phyloP scores from a whole-genome alignment of 2,113 vertebrate species.

The Oreochromis spilurus region DNA sequence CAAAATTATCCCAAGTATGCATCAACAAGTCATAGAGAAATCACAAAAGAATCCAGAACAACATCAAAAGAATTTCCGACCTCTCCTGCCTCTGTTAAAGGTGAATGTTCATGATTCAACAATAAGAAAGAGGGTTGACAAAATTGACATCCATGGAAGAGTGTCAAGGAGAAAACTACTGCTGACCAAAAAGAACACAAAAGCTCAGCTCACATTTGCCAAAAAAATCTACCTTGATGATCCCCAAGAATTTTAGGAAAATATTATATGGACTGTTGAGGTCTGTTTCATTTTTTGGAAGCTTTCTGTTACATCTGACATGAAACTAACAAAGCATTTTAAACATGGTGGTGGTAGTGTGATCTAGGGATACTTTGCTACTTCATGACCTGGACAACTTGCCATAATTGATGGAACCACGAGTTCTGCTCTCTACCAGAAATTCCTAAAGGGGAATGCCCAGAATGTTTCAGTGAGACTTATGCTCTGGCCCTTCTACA shows the following conservation, averaged over 20 bases:
- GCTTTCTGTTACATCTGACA: not conserved
- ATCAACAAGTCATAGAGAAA: not conserved
- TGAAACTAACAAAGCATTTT: not conserved
- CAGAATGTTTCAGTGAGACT: not conserved
- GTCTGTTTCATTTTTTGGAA: not conserved
- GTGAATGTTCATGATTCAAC: not conserved
- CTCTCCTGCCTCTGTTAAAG: rapidly evolving
- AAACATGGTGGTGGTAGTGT: not conserved
- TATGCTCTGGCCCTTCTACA: not conserved
- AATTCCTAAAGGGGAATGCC: not conserved
- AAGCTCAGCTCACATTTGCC: no score
- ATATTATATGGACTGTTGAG: not conserved
- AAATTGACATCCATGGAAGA: not conserved
- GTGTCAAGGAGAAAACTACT: not conserved
- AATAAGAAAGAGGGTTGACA: not conserved
- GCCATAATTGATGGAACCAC: not conserved
- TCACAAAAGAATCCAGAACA: not conserved
- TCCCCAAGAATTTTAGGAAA: no score
- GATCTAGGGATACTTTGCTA: not conserved
- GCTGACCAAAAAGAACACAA: no score
- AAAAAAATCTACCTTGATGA: no score
- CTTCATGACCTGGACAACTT: not conserved
- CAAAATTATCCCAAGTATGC: not conserved
- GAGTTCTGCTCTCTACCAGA: not conserved
- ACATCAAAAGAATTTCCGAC: not conserved